Evolutionary conservation across 2,797 vertebrate genomes (phyloP).

Genomic region (Micropoecilia bifurca): DNA sequence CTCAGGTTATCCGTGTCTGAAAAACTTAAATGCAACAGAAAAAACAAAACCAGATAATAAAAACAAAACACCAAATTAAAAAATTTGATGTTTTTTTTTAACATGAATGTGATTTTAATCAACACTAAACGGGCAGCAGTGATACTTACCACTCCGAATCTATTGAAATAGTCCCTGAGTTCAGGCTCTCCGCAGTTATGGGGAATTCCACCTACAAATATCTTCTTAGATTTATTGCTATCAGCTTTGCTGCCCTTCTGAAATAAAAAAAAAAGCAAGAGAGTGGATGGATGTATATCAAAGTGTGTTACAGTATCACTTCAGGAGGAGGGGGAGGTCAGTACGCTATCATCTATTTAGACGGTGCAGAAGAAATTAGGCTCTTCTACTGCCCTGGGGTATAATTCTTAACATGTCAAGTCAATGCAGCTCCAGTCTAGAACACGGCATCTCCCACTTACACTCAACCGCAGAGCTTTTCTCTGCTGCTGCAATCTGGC

Average conservation of each 20-base stretch:
- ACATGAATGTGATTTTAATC: slow-evolving; percentile 28
- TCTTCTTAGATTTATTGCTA: slow-evolving; percentile 99
- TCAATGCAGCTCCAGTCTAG: slow-evolving; percentile 76
- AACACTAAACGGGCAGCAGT: slow-evolving; percentile 13
- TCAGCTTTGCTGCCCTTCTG: slow-evolving; percentile 98
- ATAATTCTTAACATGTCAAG: slow-evolving; percentile 80
- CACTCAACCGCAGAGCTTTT: slow-evolving; percentile 51
- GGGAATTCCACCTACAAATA: slow-evolving; percentile 99
- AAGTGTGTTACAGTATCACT: slow-evolving; percentile 64
- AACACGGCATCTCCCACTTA: slow-evolving; percentile 61
- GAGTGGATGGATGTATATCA: slow-evolving; percentile 76
- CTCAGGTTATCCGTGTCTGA: background rate
- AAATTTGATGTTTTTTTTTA: background rate
- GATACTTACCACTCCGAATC: slow-evolving; percentile 99
- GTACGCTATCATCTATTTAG: slow-evolving; percentile 75
- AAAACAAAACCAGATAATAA: background rate
- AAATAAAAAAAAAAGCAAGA: slow-evolving; percentile 73
- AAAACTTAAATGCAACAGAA: background rate
- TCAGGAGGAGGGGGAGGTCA: slow-evolving; percentile 59
- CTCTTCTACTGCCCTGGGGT: slow-evolving; percentile 73
- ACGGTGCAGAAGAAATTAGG: slow-evolving; percentile 75
- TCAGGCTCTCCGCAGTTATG: slow-evolving; percentile 99
- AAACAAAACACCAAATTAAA: too few species aligned
- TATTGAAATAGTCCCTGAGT: slow-evolving; percentile 99
- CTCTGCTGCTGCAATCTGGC: slow-evolving; percentile 36